Evolutionary conservation across 2,797 vertebrate genomes (phyloP).

Genomic region (Scarus forsteni): DNA sequence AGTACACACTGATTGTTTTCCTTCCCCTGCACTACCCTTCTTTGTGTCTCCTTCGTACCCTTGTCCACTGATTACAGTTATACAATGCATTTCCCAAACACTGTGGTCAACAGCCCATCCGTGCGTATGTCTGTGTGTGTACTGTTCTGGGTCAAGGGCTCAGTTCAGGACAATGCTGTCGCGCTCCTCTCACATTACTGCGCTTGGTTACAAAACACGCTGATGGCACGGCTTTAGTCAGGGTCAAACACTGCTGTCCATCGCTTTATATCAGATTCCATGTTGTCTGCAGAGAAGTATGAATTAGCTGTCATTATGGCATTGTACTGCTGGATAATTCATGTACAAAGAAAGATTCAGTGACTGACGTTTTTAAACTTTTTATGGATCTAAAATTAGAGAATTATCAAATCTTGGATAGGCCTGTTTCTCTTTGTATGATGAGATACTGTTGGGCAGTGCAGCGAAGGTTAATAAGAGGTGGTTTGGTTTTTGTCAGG

Average conservation of each 20-base stretch:
- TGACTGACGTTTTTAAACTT: no score
- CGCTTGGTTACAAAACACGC: constrained; percentile 77
- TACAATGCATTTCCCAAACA: constrained; percentile 36
- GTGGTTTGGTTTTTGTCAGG: constrained; percentile 24
- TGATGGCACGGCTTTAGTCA: constrained; percentile 76
- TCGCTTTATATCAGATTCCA: constrained; percentile 71
- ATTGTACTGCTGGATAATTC: constrained; percentile 22
- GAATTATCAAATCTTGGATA: no score
- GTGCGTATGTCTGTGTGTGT: constrained; percentile 40
- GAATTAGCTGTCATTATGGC: constrained; percentile 52
- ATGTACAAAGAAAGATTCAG: constrained; percentile 3
- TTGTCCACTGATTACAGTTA: constrained; percentile 44
- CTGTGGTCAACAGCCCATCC: constrained; percentile 44
- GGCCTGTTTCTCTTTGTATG: background rate
- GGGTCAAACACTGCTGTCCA: constrained; percentile 71
- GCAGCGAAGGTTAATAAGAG: constrained; percentile 1
- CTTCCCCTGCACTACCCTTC: background rate
- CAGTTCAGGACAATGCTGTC: constrained; percentile 74
- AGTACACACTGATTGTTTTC: constrained; percentile 4
- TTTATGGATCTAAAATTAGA: no score
- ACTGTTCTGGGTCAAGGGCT: constrained; percentile 76
- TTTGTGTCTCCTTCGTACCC: constrained; percentile 17
- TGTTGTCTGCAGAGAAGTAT: constrained; percentile 65
- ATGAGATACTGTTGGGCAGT: background rate
- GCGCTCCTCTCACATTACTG: constrained; percentile 80